Conservation (phyloP, 2,113 vertebrate species). For the Triplophysa siluroides region DNA sequence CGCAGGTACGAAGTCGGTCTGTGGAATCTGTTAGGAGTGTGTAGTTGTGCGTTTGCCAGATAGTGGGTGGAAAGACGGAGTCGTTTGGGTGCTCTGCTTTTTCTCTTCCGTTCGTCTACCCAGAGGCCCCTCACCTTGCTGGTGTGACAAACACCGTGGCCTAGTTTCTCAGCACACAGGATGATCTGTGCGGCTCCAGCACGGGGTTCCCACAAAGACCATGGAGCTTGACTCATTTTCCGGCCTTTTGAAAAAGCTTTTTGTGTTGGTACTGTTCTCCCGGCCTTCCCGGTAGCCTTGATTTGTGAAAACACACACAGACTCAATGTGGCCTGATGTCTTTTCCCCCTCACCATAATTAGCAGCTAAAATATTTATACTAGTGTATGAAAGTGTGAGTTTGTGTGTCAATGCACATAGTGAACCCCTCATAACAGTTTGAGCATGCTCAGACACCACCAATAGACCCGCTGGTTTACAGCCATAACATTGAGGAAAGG, state of each 20-base stretch:
- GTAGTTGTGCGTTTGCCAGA: slow-evolving; percentile 20
- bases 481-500: no score
- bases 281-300: slow-evolving; percentile 4
- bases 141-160: slow-evolving; percentile 37
- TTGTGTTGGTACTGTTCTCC: slow-evolving; percentile 28
- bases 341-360: slow-evolving; percentile 47
- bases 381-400: slow-evolving; percentile 39
- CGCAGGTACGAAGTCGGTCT: slow-evolving; percentile 21
- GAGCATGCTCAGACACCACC: neutral
- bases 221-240: slow-evolving; percentile 37
- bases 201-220: slow-evolving; percentile 37
- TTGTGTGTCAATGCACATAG: slow-evolving; percentile 11
- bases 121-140: slow-evolving; percentile 39
- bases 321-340: neutral
- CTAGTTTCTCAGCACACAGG: slow-evolving; percentile 45
- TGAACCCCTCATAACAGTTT: neutral
- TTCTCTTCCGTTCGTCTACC: neutral
- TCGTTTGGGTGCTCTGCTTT: slow-evolving; percentile 1
- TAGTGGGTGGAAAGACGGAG: slow-evolving; percentile 12
- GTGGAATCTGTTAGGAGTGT: slow-evolving; percentile 41
- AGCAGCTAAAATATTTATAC: slow-evolving; percentile 58
- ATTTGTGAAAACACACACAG: slow-evolving; percentile 2
- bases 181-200: slow-evolving; percentile 21
- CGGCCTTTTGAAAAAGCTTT: slow-evolving; percentile 49
- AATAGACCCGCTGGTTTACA: neutral